Evolutionary conservation across 2,888 invertebrate species (phyloP).

Genomic region (Aproaerema taeniolella): DNA sequence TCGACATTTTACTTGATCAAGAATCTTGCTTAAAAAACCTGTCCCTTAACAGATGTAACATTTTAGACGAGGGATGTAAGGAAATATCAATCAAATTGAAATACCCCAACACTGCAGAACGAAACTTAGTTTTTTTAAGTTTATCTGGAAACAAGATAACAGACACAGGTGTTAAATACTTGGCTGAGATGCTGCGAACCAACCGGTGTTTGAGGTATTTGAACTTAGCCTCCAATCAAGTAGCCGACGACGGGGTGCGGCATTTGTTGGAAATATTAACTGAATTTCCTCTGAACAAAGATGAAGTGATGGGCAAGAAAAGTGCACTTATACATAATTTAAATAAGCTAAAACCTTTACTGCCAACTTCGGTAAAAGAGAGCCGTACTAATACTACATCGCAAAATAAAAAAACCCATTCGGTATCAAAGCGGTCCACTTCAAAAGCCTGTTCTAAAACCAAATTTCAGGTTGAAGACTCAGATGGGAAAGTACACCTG

Average conservation of each 20-base stretch:
- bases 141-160: conserved; percentile 51
- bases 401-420: too few relatives aligned
- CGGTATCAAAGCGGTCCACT: too few relatives aligned
- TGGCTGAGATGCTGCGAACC: conserved; percentile 39
- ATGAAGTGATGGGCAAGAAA: conserved; percentile 33
- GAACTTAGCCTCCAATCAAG: conserved; percentile 47
- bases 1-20: conserved; percentile 29
- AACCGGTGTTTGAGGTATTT: conserved; percentile 54
- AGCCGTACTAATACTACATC: too few relatives aligned
- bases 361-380: too few relatives aligned
- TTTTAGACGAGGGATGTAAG: conserved; percentile 33
- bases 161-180: conserved; percentile 42
- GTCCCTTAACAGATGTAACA: not conserved
- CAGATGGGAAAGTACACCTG: too few relatives aligned
- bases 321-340: not conserved
- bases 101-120: conserved; percentile 28
- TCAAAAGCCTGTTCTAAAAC: too few relatives aligned
- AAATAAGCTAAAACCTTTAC: too few relatives aligned
- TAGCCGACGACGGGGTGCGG: conserved; percentile 39
- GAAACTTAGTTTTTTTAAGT: conserved; percentile 38
- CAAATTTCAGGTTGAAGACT: too few relatives aligned
- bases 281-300: conserved; percentile 37
- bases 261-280: conserved; percentile 35
- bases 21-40: not conserved
- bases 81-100: conserved; percentile 34